A percentile compares a stretch with the other conserved stretches of the same genome.
Evolutionary conservation across 1,140 invertebrate species (phyloP).

Genomic region (Drosophila tsacasi): DNA sequence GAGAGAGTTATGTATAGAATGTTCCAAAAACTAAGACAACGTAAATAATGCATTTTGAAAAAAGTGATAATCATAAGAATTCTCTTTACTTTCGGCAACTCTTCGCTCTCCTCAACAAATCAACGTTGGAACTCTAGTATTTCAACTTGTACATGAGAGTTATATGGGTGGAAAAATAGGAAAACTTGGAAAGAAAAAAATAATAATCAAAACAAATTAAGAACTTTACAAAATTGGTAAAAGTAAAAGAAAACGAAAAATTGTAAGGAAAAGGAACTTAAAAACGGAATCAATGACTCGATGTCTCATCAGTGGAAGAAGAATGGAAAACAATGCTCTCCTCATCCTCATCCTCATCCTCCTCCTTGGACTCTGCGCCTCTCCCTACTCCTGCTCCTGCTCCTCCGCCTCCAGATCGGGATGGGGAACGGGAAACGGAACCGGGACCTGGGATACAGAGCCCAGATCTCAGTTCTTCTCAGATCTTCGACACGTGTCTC

Average conservation of each 20-base stretch:
- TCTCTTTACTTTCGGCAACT: slow-evolving; percentile 30
- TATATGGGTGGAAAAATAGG: slow-evolving; percentile 24
- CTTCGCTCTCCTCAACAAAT: slow-evolving; percentile 36
- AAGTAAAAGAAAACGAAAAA: slow-evolving; percentile 14
- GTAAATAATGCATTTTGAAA: slow-evolving; percentile 50
- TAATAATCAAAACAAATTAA: slow-evolving; percentile 9
- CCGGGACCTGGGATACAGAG: neutral
- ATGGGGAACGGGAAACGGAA: slow-evolving; percentile 1
- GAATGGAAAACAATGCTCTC: slow-evolving; percentile 64
- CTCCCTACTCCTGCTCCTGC: slow-evolving; percentile 29
- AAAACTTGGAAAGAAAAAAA: slow-evolving; percentile 27
- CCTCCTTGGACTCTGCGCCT: slow-evolving; percentile 51
- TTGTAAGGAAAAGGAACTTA: slow-evolving; percentile 19
- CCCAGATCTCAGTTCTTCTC: neutral
- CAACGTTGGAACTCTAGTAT: slow-evolving; percentile 41
- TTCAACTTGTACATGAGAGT: slow-evolving; percentile 41
- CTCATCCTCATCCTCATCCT: slow-evolving; percentile 3
- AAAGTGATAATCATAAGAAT: slow-evolving; percentile 37
- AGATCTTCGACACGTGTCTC: slow-evolving; percentile 35
- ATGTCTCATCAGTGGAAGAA: slow-evolving; percentile 40
- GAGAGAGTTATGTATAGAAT: slow-evolving; percentile 41
- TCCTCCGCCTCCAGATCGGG: neutral
- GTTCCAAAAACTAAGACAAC: slow-evolving; percentile 61
- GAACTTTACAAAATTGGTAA: slow-evolving; percentile 38
- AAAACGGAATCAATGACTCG: slow-evolving; percentile 37